Conservation (phyloP, 2,888 invertebrate genomes). For the Hypselothyrea guttata region DNA sequence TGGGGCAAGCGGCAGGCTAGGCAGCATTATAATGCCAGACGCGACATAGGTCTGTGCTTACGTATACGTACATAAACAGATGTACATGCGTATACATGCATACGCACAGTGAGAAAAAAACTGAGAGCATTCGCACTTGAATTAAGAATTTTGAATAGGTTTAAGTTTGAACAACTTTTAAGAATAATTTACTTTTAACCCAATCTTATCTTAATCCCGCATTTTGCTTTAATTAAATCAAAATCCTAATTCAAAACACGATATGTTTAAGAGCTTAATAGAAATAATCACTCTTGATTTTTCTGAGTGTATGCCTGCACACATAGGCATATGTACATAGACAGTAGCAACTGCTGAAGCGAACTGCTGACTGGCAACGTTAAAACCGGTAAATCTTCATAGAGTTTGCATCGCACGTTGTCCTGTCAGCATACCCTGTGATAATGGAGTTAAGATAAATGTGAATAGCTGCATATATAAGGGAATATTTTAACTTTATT, state of each 20-base stretch:
- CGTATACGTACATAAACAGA: constrained; percentile 18
- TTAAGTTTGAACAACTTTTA: too few relatives aligned
- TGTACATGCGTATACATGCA: not conserved
- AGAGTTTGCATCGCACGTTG: constrained; percentile 64
- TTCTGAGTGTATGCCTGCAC: constrained; percentile 2
- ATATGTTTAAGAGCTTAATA: too few relatives aligned
- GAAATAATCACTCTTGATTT: too few relatives aligned
- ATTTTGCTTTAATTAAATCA: too few relatives aligned
- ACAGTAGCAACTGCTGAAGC: constrained; percentile 34
- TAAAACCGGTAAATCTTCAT: constrained; percentile 78
- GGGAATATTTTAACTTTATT: too few relatives aligned
- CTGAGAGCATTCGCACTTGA: too few relatives aligned
- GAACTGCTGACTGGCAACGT: constrained; percentile 75
- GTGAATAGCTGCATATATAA: too few relatives aligned
- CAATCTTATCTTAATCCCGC: too few relatives aligned
- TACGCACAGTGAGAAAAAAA: too few relatives aligned
- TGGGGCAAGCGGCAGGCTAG: constrained; percentile 55
- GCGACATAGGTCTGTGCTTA: constrained; percentile 60
- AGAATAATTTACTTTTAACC: too few relatives aligned
- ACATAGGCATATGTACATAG: constrained; percentile 11
- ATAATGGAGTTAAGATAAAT: not conserved
- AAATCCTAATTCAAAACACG: too few relatives aligned
- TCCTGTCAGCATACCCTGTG: constrained; percentile 29
- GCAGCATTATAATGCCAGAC: constrained; percentile 72
- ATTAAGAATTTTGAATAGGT: too few relatives aligned